phyloP scores from a whole-genome alignment of 2,113 vertebrate genomes.

The Melanotaenia duboulayi region DNA sequence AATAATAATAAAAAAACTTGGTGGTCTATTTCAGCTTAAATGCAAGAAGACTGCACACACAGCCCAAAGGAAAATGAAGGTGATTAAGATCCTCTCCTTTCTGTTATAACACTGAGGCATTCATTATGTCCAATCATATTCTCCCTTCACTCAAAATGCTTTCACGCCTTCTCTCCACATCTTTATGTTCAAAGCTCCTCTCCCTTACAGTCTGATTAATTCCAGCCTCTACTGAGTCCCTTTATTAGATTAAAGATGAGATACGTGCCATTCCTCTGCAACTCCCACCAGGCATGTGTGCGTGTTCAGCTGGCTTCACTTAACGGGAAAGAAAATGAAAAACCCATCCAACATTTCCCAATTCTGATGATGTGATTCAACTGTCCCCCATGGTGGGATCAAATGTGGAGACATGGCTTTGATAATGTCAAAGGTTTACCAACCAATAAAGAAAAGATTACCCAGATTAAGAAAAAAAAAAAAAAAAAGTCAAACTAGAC shows the following conservation, averaged over 20 bases:
- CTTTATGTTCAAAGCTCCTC: slow-evolving; percentile 31
- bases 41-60: background rate
- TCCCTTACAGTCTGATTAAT: slow-evolving; percentile 48
- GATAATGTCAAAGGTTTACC: background rate
- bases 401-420: slow-evolving; percentile 3
- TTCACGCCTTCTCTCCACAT: slow-evolving; percentile 5
- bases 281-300: slow-evolving; percentile 22
- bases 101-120: background rate
- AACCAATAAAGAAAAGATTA: background rate
- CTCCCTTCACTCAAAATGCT: slow-evolving; percentile 32
- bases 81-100: slow-evolving; percentile 7
- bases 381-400: slow-evolving; percentile 27
- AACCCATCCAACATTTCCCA: slow-evolving; percentile 26
- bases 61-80: slow-evolving; percentile 1
- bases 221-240: slow-evolving; percentile 37
- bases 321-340: slow-evolving; percentile 42
- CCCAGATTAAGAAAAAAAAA: background rate
- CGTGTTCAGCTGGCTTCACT: slow-evolving; percentile 59
- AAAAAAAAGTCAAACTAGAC: too few relatives aligned
- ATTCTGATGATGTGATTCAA: slow-evolving; percentile 17
- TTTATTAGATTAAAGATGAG: slow-evolving; percentile 63
- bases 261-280: slow-evolving; percentile 29
- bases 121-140: slow-evolving; percentile 50
- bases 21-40: background rate
- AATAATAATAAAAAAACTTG: background rate